Base-by-base conservation (phyloP, 2,797 vertebrate genomes). In the Takifugu ocellatus region DNA sequence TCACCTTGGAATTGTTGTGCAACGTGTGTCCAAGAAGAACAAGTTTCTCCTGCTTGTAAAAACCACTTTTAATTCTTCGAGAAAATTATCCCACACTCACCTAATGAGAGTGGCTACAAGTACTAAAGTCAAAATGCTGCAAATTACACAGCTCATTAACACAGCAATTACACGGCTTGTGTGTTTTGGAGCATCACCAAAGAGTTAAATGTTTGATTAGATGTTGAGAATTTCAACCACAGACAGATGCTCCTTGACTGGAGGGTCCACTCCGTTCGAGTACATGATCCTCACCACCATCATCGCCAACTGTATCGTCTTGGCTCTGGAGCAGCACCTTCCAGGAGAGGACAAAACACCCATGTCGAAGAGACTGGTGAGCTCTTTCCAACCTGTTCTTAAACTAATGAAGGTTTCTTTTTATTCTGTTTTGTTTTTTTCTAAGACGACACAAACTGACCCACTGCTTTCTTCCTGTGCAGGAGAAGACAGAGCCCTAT, bases 251-350 rank as follows among this genome's bases (percentile, higher is more conserved):
- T 93, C 92, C 93, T 98, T 97, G 90, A 96, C 93, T 78, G 51
- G 15, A 25, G 24, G 51, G 36, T 70, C 51, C 82, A 99, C 96
- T 92, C 96, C 95, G 0, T 99, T 99, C 3, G 97, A 99, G 82
- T 99, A 98, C 84, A 98, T 98, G 96, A 99, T 98, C 86, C 90
- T 99, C 75, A 90, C 96, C 29, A 99, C 96, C 80, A 99, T 99
- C 84, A 98, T 98, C 33, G 96, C 97, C 77, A 99, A 99, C 90
- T 99, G 97, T 77, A 96, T 99, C 0, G 97, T 99, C 60, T 77
- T 98, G 86, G 97, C 96, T 16, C 87, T 99, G 79, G 97, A 98
- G 83, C 97, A 99, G 77, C 97, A 98, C 58, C 93, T 99, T n/a
- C 96, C 97, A 0, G 96, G 93, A 76, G 97, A 97, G 0, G 96